Conservation (phyloP, 2,888 invertebrate species). For the Drosophila multiciliata region DNA sequence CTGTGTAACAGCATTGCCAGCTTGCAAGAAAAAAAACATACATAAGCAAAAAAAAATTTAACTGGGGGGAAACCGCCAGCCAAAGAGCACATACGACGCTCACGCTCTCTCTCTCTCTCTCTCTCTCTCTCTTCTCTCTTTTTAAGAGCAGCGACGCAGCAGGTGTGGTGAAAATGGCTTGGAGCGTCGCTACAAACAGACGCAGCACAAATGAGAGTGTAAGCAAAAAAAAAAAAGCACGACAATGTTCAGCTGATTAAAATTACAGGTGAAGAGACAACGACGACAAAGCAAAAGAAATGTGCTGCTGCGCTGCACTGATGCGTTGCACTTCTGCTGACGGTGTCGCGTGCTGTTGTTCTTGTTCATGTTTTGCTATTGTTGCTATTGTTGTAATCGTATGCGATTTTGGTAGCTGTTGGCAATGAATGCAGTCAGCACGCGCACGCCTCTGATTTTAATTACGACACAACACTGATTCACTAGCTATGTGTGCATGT, state of each 20-base stretch:
- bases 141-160: slow-evolving; percentile 56
- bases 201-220: slow-evolving; percentile 13
- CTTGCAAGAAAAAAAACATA: slow-evolving; percentile 19
- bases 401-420: slow-evolving; percentile 57
- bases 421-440: slow-evolving; percentile 72
- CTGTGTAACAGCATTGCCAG: slow-evolving; percentile 57
- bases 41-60: slow-evolving; percentile 5
- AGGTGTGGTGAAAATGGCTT: slow-evolving; percentile 73
- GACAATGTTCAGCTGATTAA: slow-evolving; percentile 69
- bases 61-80: slow-evolving; percentile 18
- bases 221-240: slow-evolving; percentile 31
- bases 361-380: slow-evolving; percentile 7
- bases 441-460: slow-evolving; percentile 71
- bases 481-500: slow-evolving; percentile 6
- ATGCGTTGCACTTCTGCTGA: slow-evolving; percentile 12
- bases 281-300: slow-evolving; percentile 22
- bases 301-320: slow-evolving; percentile 14
- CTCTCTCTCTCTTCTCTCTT: slow-evolving; percentile 2
- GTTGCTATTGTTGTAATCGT: slow-evolving; percentile 32
- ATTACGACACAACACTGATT: slow-evolving; percentile 64
- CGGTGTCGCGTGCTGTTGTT: slow-evolving; percentile 43
- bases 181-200: slow-evolving; percentile 31
- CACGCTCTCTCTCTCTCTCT: slow-evolving; percentile 3
- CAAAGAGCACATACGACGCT: slow-evolving; percentile 36
- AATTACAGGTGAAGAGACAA: slow-evolving; percentile 68